These are phyloP conservation scores for Zonitis immaculata DNA, from an alignment of 2,888 invertebrate genomes.

Conservation along the genomic window DNA sequence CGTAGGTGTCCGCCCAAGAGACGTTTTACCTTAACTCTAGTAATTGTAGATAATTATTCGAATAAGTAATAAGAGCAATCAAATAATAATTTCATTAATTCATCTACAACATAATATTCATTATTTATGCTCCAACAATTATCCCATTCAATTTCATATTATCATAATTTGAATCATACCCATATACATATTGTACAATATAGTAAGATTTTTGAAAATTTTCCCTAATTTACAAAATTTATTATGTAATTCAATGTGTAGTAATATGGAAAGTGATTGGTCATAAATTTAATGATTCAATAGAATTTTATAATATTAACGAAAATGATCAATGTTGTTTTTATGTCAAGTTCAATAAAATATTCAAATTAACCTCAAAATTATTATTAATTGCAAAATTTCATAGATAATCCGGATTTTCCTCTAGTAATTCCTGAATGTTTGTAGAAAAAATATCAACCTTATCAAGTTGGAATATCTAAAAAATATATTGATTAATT, in stretches of 20 bases:
- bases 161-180: no score
- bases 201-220: no score
- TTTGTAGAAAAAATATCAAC: no score
- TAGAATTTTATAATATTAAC: neutral
- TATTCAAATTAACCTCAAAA: neutral
- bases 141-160: no score
- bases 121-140: constrained; percentile 4
- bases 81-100: neutral
- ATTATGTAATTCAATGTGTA: neutral
- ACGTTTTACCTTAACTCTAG: no score
- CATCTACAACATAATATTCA: no score
- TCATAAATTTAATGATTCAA: neutral
- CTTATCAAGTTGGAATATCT: neutral
- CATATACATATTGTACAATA: no score
- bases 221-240: neutral
- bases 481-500: neutral
- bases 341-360: neutral
- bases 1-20: no score
- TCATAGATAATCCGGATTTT: neutral
- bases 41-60: neutral
- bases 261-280: no score
- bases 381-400: neutral
- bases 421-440: neutral
- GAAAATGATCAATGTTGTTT: neutral
- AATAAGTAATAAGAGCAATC: neutral